phyloP scores from a whole-genome alignment of 2,113 vertebrate species.

The Ibidorhyncha struthersii region DNA sequence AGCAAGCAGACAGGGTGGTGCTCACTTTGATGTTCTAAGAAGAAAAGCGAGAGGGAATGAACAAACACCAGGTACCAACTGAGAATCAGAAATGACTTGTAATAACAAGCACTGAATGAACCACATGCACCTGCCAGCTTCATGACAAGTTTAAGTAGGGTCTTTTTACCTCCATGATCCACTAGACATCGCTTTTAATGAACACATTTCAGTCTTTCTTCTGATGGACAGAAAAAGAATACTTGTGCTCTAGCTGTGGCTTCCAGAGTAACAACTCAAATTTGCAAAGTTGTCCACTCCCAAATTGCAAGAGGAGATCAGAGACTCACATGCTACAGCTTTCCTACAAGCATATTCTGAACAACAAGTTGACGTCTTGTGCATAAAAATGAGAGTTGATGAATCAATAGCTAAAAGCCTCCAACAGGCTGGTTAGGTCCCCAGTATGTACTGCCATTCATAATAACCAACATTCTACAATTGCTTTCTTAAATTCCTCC shows the following conservation, averaged over 20 bases:
- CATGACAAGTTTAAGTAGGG: neutral
- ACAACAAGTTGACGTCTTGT: neutral
- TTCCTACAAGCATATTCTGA: neutral
- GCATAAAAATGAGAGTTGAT: neutral
- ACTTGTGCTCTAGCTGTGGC: neutral
- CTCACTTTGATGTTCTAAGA: neutral
- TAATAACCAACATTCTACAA: fast-evolving
- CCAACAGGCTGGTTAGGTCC: neutral
- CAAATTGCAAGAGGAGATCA: neutral
- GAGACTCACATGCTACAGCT: neutral
- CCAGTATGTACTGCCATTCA: neutral
- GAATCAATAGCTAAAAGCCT: neutral
- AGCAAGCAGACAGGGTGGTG: neutral
- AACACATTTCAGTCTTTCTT: neutral
- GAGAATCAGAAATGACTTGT: neutral
- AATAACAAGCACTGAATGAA: neutral
- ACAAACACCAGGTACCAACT: neutral
- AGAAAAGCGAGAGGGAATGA: neutral
- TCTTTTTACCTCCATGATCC: neutral
- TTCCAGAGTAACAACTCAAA: neutral
- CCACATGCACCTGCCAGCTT: neutral
- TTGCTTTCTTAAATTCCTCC: neutral
- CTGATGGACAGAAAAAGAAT: neutral
- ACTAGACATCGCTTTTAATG: neutral
- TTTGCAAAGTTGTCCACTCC: neutral